Evolutionary conservation across 2,888 invertebrate genomes (phyloP).

Genomic region (Zhengitettix transpicula): DNA sequence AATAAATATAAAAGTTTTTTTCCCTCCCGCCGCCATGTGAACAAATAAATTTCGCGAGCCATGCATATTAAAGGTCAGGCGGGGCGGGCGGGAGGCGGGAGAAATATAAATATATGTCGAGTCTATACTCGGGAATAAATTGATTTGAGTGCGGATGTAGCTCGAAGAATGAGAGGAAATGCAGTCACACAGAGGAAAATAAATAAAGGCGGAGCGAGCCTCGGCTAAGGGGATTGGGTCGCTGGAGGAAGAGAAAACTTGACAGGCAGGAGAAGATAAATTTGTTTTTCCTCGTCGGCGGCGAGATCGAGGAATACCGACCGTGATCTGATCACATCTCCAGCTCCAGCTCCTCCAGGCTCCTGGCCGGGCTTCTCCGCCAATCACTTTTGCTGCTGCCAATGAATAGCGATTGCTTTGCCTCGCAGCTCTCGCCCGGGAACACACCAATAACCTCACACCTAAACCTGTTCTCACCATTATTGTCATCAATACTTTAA

Average conservation of each 20-base stretch:
- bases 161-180: background rate
- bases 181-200: background rate
- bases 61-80: background rate
- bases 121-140: background rate
- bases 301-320: background rate
- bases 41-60: background rate
- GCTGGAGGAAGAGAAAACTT: background rate
- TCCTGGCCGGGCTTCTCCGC: too few relatives aligned
- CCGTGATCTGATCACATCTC: background rate
- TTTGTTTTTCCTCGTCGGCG: constrained; percentile 8
- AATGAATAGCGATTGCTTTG: too few relatives aligned
- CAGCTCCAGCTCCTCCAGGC: too few relatives aligned
- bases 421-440: too few relatives aligned
- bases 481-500: too few relatives aligned
- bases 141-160: constrained; percentile 1
- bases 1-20: background rate
- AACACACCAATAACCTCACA: background rate
- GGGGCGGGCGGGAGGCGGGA: background rate
- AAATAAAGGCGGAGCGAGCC: background rate
- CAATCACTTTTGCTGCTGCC: too few relatives aligned
- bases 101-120: background rate
- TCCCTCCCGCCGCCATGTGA: background rate
- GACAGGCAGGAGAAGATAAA: constrained; percentile 9
- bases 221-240: background rate
- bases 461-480: background rate